These are phyloP conservation scores for Parotocinclus haroldoi DNA, from an alignment of 2,797 vertebrate genomes.

Conservation along the genomic window DNA sequence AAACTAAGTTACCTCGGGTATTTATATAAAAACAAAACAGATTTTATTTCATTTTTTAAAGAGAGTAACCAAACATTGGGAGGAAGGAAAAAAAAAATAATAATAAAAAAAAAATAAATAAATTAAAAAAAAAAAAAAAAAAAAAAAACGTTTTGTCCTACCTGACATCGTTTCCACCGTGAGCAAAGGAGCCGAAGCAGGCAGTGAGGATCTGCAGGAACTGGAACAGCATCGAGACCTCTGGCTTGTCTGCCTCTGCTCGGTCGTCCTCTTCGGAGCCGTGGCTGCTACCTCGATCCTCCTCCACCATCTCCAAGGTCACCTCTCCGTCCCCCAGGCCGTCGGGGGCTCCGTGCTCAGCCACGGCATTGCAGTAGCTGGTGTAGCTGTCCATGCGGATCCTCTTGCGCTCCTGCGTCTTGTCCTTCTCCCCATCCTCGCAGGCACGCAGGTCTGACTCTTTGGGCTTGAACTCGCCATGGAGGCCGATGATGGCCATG, in stretches of 20 bases:
- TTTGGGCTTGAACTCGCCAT: constrained; percentile 72
- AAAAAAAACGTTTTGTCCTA: constrained; percentile 52
- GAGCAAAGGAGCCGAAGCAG: constrained; percentile 96
- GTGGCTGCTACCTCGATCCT: constrained; percentile 71
- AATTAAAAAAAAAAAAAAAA: no score
- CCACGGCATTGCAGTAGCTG: constrained; percentile 96
- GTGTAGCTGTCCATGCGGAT: constrained; percentile 97
- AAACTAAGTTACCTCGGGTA: no score
- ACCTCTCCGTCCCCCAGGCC: constrained; percentile 64
- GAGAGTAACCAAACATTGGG: no score
- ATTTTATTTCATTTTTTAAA: no score
- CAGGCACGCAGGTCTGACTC: constrained; percentile 71
- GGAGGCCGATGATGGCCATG: constrained; percentile 98
- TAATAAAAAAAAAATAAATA: no score
- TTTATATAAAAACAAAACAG: no score
- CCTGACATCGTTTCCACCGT: constrained; percentile 98
- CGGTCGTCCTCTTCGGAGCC: constrained; percentile 83
- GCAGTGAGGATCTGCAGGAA: constrained; percentile 97
- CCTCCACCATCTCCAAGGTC: constrained; percentile 68
- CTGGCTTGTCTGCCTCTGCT: constrained; percentile 83
- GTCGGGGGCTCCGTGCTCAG: constrained; percentile 75
- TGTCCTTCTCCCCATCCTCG: constrained; percentile 74
- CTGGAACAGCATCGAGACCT: constrained; percentile 92
- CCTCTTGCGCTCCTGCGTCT: constrained; percentile 76
- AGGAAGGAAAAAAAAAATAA: no score